Evolutionary conservation across 2,888 invertebrate genomes (phyloP), one percentile per base, ranked within the genome.

Genomic region (Diloba caeruleocephala): DNA sequence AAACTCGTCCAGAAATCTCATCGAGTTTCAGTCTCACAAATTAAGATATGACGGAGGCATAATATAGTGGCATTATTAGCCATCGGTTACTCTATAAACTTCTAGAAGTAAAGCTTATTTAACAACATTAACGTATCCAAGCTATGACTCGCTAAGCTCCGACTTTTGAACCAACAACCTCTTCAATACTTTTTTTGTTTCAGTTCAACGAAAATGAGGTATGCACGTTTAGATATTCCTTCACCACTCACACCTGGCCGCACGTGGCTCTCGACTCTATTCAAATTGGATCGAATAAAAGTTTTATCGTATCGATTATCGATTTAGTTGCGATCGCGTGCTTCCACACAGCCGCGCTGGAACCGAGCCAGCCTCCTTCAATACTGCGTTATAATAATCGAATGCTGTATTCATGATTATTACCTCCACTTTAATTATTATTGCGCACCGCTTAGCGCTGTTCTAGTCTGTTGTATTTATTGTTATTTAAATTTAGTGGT

Each of bases 251-350:
- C 46, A 51, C 61, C 51, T 56, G 63, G 25, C 33, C 34, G 42
- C 53, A 58, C 53, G 60, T 36, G 65, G 49, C 48, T 10, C 45
- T 69, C 56, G 71, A 76, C 65, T 81, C 79, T 80, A 87, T 87
- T 87, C 87, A 86, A 88, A 88, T 88, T 70, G 74, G 79, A 87
- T 89, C 87, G 79, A 88, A 90, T 90, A 89, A 89, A 87, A 87
- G 77, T 86, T 83, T 85, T 82, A 86, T 87, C 77, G 78, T 78
- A 89, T 89, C 83, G 89, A 85, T 87, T 86, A 72, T 70, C 72
- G 72, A 72, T 72, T 67, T 62, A 71, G 71, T 68, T 62, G 74
- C 79, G 78, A 76, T 78, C 79, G 78, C 74, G 76, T 79, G 80
- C 82, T 81, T 78, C 68, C 75, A 74, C 72, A 72, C 79, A 81